These are phyloP conservation scores for Anoplopoma fimbria DNA, from an alignment of 2,113 vertebrate species.

Conservation along the genomic window DNA sequence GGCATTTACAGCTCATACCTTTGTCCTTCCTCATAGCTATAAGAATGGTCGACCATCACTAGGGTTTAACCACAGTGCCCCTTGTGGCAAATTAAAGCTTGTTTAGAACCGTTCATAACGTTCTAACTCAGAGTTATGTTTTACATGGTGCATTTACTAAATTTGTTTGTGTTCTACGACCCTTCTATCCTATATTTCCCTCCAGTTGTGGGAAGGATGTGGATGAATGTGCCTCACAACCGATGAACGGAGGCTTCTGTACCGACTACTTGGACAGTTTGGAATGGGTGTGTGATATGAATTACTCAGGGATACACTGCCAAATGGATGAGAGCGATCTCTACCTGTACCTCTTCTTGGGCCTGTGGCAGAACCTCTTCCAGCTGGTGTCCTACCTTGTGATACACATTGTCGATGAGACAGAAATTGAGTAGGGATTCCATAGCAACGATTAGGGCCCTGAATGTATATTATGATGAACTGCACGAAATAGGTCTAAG, in stretches of 20 bases:
- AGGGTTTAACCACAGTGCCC: neutral
- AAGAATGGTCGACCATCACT: no score
- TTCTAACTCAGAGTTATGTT: neutral
- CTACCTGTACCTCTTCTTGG: slow-evolving; percentile 89
- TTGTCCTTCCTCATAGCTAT: neutral
- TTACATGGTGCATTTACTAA: neutral
- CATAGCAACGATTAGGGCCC: slow-evolving; percentile 54
- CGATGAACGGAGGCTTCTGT: slow-evolving; percentile 88
- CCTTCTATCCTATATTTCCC: neutral
- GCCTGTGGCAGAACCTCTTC: slow-evolving; percentile 94
- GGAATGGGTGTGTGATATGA: no score
- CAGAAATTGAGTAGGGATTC: slow-evolving; percentile 89
- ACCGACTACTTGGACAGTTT: slow-evolving; percentile 86
- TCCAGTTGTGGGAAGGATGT: slow-evolving; percentile 90
- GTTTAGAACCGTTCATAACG: no score
- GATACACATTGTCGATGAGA: slow-evolving; percentile 89
- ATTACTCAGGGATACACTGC: slow-evolving; percentile 87
- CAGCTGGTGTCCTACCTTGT: slow-evolving; percentile 92
- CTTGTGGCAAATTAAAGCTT: neutral
- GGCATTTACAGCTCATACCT: no score
- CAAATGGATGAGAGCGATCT: slow-evolving; percentile 92
- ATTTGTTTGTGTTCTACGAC: neutral
- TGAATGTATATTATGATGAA: neutral
- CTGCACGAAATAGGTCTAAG: neutral
- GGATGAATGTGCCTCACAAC: slow-evolving; percentile 88